Evolutionary conservation across 2,888 invertebrate species (phyloP).

Genomic region (Plebejus anna): DNA sequence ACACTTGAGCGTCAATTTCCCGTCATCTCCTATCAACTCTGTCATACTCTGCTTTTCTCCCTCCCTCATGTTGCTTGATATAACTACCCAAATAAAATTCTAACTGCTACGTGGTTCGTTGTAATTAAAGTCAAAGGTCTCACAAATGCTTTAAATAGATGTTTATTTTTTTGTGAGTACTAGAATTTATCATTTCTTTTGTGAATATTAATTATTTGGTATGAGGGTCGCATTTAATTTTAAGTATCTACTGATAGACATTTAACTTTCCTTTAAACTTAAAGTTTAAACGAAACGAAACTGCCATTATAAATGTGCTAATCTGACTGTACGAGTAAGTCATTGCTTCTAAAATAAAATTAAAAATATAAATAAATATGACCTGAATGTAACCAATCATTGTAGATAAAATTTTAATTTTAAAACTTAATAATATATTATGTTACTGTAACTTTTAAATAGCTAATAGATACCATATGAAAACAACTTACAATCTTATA

Average conservation of each 20-base stretch:
- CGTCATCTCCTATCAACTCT: neutral
- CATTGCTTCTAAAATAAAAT: neutral
- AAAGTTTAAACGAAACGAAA: neutral
- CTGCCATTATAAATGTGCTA: neutral
- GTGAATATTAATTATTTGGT: neutral
- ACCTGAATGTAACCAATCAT: neutral
- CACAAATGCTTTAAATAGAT: slow-evolving; percentile 1
- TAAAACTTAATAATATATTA: neutral
- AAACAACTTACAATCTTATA: neutral
- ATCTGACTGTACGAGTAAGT: neutral
- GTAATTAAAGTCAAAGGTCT: slow-evolving; percentile 11
- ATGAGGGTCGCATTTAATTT: neutral
- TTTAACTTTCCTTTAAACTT: neutral
- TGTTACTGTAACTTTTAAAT: too few species aligned
- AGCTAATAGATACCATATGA: neutral
- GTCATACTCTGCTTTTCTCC: slow-evolving; percentile 13
- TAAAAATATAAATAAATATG: neutral
- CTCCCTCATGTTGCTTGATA: neutral
- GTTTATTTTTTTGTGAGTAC: neutral
- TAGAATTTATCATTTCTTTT: neutral
- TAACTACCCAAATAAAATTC: neutral
- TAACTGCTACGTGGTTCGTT: slow-evolving; percentile 16
- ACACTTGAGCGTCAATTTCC: slow-evolving; percentile 22
- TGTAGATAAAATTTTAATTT: neutral
- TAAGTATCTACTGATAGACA: neutral